phyloP scores from a whole-genome alignment of 2,797 vertebrate genomes.

The Clarias fuscus region DNA sequence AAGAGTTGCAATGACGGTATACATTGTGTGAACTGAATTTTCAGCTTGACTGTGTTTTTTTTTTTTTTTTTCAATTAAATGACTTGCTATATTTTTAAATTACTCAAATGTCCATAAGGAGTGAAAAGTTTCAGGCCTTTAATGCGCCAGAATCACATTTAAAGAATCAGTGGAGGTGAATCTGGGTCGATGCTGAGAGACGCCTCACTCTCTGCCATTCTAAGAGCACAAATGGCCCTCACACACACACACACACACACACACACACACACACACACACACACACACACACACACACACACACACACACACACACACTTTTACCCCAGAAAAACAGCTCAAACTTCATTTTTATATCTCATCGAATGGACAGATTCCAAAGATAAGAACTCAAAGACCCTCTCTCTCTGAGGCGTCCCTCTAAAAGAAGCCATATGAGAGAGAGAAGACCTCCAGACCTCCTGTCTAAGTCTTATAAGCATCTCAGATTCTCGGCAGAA shows the following conservation, averaged over 20 bases:
- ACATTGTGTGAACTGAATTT: neutral
- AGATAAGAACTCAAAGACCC: conserved; percentile 51
- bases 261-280: neutral
- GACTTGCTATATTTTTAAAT: neutral
- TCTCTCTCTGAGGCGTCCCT: neutral
- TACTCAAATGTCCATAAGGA: neutral
- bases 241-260: neutral
- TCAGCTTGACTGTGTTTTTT: neutral
- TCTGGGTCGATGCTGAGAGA: conserved; percentile 13
- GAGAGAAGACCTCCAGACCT: conserved; percentile 30
- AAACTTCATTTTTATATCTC: conserved; percentile 47
- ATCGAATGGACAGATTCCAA: conserved; percentile 50
- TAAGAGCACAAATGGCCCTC: conserved; percentile 19
- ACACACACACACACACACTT: neutral
- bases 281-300: neutral
- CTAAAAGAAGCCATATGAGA: conserved; percentile 1
- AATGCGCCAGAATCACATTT: neutral
- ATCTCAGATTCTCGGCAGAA: conserved; percentile 74
- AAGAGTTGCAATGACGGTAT: neutral
- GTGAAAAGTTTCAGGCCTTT: neutral
- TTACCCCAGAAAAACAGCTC: conserved; percentile 22
- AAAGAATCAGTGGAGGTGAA: conserved; percentile 26
- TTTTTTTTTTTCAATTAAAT: neutral
- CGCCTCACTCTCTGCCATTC: conserved; percentile 35
- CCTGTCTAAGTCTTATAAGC: conserved; percentile 51